Evolutionary conservation across 2,113 vertebrate species (phyloP).

Genomic region (Emberiza fucata): DNA sequence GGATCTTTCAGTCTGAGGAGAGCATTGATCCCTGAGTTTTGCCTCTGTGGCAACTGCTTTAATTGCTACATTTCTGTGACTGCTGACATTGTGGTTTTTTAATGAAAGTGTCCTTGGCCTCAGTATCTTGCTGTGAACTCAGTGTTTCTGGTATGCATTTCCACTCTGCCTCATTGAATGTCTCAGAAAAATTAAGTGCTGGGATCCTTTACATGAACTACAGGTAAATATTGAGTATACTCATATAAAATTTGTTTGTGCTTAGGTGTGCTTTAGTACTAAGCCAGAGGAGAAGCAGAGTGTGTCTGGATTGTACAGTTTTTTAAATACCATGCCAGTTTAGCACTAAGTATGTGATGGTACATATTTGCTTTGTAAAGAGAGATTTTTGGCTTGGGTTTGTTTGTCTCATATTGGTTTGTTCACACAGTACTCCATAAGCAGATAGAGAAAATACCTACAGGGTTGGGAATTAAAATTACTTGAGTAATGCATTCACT

Average conservation of each 20-base stretch:
- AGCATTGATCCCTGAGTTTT: background rate
- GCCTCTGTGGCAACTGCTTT: background rate
- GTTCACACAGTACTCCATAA: background rate
- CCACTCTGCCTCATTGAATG: background rate
- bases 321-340: background rate
- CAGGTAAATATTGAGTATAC: background rate
- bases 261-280: background rate
- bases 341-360: background rate
- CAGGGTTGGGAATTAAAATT: background rate
- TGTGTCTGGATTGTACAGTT: background rate
- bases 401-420: background rate
- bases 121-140: background rate
- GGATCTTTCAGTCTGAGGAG: background rate
- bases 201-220: background rate
- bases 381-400: background rate
- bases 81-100: conserved; percentile 10
- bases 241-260: background rate
- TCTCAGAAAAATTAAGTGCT: background rate
- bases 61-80: background rate
- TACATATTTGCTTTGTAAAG: background rate
- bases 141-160: background rate
- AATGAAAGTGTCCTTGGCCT: conserved; percentile 29
- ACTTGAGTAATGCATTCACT: background rate
- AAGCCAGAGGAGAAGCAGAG: background rate
- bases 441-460: background rate